These are phyloP conservation scores for Vidua macroura DNA, from an alignment of 2,113 vertebrate species.

Conservation along the genomic window DNA sequence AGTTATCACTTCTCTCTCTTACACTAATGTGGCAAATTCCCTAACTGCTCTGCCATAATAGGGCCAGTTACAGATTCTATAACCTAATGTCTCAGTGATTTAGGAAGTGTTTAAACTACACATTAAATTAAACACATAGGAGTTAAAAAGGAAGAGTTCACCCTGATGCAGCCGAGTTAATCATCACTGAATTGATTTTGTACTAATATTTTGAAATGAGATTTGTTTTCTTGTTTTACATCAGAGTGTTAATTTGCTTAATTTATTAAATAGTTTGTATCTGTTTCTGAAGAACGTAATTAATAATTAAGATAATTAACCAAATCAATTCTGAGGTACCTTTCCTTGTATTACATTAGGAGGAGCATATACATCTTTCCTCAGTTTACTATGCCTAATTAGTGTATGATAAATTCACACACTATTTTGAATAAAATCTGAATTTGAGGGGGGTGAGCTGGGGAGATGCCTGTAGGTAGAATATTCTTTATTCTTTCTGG, in stretches of 20 bases:
- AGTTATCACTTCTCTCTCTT: neutral
- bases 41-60: neutral
- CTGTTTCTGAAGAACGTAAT: conserved; percentile 8
- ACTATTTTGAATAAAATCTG: neutral
- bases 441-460: fast-evolving
- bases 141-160: neutral
- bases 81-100: neutral
- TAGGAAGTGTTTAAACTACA: neutral
- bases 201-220: neutral
- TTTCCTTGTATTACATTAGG: neutral
- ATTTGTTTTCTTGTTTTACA: conserved; percentile 48
- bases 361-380: neutral
- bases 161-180: neutral
- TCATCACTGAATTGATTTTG: conserved; percentile 21
- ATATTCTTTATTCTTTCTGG: neutral
- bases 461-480: neutral
- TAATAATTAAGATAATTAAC: conserved; percentile 45
- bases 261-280: conserved; percentile 12
- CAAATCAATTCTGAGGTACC: neutral
- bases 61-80: neutral
- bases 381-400: neutral
- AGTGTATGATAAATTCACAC: neutral
- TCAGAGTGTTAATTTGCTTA: neutral
- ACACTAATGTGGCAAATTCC: neutral
- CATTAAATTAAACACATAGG: neutral